Evolutionary conservation across 1,140 invertebrate genomes (phyloP), one percentile per base, ranked within the genome.

Genomic region (Atta cephalotes): DNA sequence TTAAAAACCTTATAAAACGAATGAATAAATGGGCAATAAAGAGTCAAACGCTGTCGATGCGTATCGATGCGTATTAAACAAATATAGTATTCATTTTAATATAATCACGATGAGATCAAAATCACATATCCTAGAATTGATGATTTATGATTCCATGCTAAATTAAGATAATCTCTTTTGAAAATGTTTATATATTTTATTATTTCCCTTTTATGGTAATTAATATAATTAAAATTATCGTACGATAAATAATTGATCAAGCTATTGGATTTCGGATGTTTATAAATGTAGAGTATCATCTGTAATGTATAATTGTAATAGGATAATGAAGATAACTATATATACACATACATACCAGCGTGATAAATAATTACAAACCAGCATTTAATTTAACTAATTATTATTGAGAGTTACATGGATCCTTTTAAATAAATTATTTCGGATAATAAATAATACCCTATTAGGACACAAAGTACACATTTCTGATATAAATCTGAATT

Each of bases 271-370:
- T 81, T 81, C 16, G 21, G 58, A 70, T 66, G 14, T 14, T 18
- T 6, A 66, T 56, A 51, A 81, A 81, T 25, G 18, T 18, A 53
- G 16, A 79, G 45, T 31, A 39, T 70, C 35, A 9, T 70, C 25
- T 56, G 14, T 14, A 70, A 81, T 70, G n/a, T 56, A 81, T 81
- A 70, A 81, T 81, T 70, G 28, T 58, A 70, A 45, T 10, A 68
- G n/a, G 14, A 68, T 80, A 81, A 81, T 70, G 21, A 81, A 81
- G 31, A 28, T 70, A 70, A 25, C 5, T n/a, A 1, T 14, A 25
- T 25, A 45, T n/a, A 49, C 10, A 68, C 6, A n/a, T 14, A 18
- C 2, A 65, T 14, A 3, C 3, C 7, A 18, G 14, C 18, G 10
- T 1, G 9, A 2, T 53, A 51, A 81, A 14, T 70, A 71, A 39